Conservation (phyloP, 2,113 vertebrate genomes). For the Rhodinocichla rosea region DNA sequence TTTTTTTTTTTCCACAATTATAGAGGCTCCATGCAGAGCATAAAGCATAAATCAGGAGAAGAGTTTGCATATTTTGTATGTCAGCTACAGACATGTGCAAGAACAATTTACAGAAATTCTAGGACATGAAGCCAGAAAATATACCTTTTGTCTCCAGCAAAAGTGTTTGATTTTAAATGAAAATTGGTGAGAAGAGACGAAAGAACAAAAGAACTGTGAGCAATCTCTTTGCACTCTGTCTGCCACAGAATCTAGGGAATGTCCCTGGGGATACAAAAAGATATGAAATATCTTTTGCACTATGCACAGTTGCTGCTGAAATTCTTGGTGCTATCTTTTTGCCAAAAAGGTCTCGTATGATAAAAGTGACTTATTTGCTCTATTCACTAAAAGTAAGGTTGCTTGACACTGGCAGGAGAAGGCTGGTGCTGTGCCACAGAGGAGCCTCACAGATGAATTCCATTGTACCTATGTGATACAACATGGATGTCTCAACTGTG, state of each 20-base stretch:
- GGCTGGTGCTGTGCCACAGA: not conserved
- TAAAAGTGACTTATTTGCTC: not conserved
- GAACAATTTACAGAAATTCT: slow-evolving; percentile 54
- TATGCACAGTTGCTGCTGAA: slow-evolving; percentile 46
- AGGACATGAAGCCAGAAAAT: not conserved
- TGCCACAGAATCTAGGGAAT: slow-evolving; percentile 60
- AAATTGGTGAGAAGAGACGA: slow-evolving; percentile 55
- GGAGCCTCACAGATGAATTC: not conserved
- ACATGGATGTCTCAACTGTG: not conserved
- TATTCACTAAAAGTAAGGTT: not conserved
- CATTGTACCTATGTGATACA: not conserved
- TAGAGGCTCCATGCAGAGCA: not conserved
- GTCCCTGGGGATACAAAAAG: slow-evolving; percentile 49
- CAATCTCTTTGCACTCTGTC: slow-evolving; percentile 42
- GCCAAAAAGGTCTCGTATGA: not conserved
- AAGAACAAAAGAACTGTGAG: slow-evolving; percentile 56
- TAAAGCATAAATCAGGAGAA: slow-evolving; percentile 37
- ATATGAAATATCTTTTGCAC: slow-evolving; percentile 34
- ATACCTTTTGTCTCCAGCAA: slow-evolving; percentile 20
- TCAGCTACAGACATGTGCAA: slow-evolving; percentile 22
- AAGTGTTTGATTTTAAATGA: slow-evolving; percentile 56
- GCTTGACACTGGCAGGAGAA: not conserved
- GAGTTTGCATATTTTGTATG: slow-evolving; percentile 4
- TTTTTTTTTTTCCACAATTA: not conserved
- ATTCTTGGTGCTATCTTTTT: slow-evolving; percentile 29